A percentile compares a stretch with the other conserved stretches of the same genome.
Conservation (phyloP, 2,888 invertebrate species). For the Dilophus febrilis region DNA sequence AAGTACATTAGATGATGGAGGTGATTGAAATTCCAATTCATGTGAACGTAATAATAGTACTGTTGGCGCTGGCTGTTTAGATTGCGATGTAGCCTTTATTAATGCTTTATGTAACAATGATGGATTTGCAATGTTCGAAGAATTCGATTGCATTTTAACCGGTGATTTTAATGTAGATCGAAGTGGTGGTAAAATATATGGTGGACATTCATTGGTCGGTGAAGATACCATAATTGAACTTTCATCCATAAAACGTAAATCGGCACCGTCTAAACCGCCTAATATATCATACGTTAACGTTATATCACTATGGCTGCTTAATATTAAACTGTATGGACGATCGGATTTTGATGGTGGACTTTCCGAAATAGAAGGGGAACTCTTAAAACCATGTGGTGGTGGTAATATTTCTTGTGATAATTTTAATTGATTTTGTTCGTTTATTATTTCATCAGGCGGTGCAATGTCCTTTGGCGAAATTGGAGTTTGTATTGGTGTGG, state of each 20-base stretch:
- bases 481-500: slow-evolving; percentile 14
- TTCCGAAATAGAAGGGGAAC: slow-evolving; percentile 47
- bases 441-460: slow-evolving; percentile 19
- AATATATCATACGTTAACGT: slow-evolving; percentile 56
- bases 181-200: slow-evolving; percentile 43
- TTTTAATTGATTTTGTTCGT: slow-evolving; percentile 26
- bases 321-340: slow-evolving; percentile 36
- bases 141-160: slow-evolving; percentile 11
- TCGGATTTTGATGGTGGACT: slow-evolving; percentile 41
- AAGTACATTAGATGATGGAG: slow-evolving; percentile 4
- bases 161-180: slow-evolving; percentile 44
- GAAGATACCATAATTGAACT: slow-evolving; percentile 69
- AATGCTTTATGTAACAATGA: slow-evolving; percentile 57
- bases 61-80: slow-evolving; percentile 30
- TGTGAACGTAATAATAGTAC: slow-evolving; percentile 12
- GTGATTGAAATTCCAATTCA: slow-evolving; percentile 2
- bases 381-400: slow-evolving; percentile 54
- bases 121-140: slow-evolving; percentile 36
- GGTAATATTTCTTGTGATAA: slow-evolving; percentile 51
- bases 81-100: slow-evolving; percentile 45
- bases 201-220: slow-evolving; percentile 61
- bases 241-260: slow-evolving; percentile 80
- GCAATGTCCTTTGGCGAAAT: slow-evolving; percentile 19
- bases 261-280: slow-evolving; percentile 66
- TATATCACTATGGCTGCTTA: slow-evolving; percentile 36